Evolutionary conservation across 2,888 invertebrate genomes (phyloP), one percentile per base, ranked within the genome.

Genomic region (Hyalella azteca): DNA sequence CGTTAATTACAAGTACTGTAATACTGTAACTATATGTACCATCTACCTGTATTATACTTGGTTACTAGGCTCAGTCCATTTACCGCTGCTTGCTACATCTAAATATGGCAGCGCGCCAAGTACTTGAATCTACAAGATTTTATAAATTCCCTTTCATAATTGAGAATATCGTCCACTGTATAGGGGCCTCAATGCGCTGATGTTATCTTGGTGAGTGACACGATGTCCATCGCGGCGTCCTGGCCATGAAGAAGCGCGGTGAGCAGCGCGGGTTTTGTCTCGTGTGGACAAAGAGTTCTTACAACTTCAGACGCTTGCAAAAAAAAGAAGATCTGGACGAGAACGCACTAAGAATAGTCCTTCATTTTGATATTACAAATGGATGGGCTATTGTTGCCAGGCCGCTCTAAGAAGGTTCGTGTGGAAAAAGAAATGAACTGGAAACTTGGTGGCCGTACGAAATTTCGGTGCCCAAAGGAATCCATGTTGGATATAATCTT

Each of bases 351-450:
- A 66, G 66, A 36, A 32, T 22, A 32, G 36, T 32, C 19, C 66
- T 32, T 66, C 66, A 66, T 36, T 66, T 29, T 66, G 29, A 66
- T 66, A 66, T 66, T 66, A 66, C 66, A 66, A 66, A 66, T 66
- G 66, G 66, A 66, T n/a, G 7, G 66, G 32, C 66, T 66, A n/a
- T 66, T 66, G 66, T 66, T 66, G 66, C 36, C 66, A 13, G 66
- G 29, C 66, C 36, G 29, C 66, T 7, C 32, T 66, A 36, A 66
- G 29, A 29, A 36, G 19, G 36, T 39, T 36, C 19, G 11, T n/a
- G 66, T 36, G 66, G 66, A 66, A 66, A 66, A 36, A 66, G 66
- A 66, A 66, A 66, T 66, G 66, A 66, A 66, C 19, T 19, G 66
- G 66, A 66, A 59, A 66, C 54, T 9, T 22, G 54, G 9, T 54